A percentile compares a stretch with the other conserved stretches of the same genome.
These are phyloP conservation scores for Clangula hyemalis DNA, from an alignment of 2,797 vertebrate genomes.

Conservation along the genomic window DNA sequence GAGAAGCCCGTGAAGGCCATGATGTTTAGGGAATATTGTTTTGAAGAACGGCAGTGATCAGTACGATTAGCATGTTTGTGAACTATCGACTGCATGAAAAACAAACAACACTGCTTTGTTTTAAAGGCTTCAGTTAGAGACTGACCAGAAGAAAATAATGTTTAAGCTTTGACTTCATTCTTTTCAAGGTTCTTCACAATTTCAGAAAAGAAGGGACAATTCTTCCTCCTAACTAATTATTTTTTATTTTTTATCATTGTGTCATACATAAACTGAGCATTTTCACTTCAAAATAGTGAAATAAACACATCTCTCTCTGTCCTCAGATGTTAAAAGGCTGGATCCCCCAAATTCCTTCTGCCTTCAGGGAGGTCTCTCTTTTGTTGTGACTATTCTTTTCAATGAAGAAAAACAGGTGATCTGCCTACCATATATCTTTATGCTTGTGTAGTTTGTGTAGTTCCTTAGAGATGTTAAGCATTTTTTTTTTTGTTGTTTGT, in stretches of 20 bases:
- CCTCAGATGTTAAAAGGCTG: not conserved
- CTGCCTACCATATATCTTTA: not conserved
- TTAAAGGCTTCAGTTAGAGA: not conserved
- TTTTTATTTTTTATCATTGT: conserved; percentile 30
- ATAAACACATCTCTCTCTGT: not conserved
- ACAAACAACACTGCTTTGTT: not conserved
- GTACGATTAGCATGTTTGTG: not conserved
- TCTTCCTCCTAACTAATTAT: conserved; percentile 31
- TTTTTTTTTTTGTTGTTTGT: not conserved
- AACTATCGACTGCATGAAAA: not conserved
- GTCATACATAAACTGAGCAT: not conserved
- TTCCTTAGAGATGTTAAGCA: not conserved
- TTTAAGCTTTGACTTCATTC: conserved; percentile 29
- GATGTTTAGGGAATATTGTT: not conserved
- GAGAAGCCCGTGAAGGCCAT: not conserved
- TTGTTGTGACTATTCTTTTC: not conserved
- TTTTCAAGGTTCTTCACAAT: not conserved
- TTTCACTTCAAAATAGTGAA: not conserved
- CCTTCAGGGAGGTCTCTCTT: not conserved
- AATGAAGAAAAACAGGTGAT: not conserved
- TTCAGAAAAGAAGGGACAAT: not conserved
- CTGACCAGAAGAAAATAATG: conserved; percentile 10
- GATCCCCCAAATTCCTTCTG: not conserved
- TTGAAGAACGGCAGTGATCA: not conserved
- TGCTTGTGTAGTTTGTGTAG: not conserved